Base-by-base conservation (phyloP, 2,888 invertebrate species). In the Allacma fusca region DNA sequence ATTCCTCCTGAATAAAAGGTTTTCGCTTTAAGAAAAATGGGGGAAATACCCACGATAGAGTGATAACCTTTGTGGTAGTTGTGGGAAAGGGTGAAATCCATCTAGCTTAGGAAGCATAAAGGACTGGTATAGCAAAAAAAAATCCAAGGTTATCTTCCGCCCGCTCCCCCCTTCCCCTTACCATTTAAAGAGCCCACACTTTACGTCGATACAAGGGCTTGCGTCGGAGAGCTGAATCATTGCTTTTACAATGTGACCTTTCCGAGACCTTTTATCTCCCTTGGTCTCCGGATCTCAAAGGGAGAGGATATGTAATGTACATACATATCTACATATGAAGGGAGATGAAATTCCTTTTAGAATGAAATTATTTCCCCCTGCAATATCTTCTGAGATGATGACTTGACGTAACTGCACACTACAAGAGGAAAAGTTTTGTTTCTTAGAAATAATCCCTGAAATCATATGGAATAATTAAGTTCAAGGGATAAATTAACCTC, bases 61-160 rank as follows among this genome's bases (percentile, higher is more conserved):
- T 34, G 68, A 68, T 68, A 68, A 68, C 68, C 68, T 68, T 68
- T 68, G 40, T 40, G 40, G 40, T 34, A 9, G 34, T 68, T 34
- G 28, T 1, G 40, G 28, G 19, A n/a, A 40, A 29, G 68, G 40
- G 68, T 68, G 68, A 68, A 68, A 68, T 68, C 68, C 68, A 68
- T 68, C 68, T 68, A 34, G 68, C 68, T 68, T 68, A 68, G 65
- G 65, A 28, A 65, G n/a, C 16, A 12, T 13, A 13, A 29, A 40
- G 50, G 2, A 16, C 50, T 50, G 19, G 34, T 68, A 40, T n/a
- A n/a, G n/a, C n/a, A n/a, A n/a, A n/a, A n/a, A n/a, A n/a, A 21
- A n/a, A 50, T 34, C 21, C 68, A 68, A 68, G 68, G 68, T 68
- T 68, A 68, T 68, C 40, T 34, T 29, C 0, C 68, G 34, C 40